phyloP scores from a whole-genome alignment of 2,797 vertebrate species.

The Coregonus sp. region DNA sequence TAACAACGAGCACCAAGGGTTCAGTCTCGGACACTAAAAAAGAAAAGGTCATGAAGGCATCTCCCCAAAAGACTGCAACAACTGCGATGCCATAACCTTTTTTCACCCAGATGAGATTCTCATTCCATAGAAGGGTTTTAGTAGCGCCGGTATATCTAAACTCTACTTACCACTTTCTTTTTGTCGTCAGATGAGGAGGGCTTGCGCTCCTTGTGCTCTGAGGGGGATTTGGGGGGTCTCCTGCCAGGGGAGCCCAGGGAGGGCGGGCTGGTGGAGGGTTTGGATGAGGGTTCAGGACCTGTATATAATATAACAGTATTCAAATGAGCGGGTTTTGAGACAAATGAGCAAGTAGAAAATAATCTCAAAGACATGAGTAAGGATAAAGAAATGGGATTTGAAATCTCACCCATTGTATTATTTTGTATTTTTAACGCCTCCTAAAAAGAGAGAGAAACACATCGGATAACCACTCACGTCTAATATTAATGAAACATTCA shows the following conservation, averaged over 20 bases:
- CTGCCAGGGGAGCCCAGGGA: constrained; percentile 76
- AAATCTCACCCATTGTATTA: constrained; percentile 70
- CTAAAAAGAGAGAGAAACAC: constrained; percentile 56
- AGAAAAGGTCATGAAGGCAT: not conserved
- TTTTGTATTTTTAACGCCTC: constrained; percentile 72
- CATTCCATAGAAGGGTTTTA: not conserved
- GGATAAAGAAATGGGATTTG: not conserved
- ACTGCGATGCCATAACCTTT: too few relatives aligned
- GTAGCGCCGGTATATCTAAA: not conserved
- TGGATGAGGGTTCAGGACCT: constrained; percentile 73
- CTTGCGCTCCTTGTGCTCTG: constrained; percentile 86
- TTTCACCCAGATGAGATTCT: not conserved
- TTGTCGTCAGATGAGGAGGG: constrained; percentile 84
- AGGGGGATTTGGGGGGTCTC: constrained; percentile 84
- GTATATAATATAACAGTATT: not conserved
- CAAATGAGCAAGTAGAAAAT: not conserved
- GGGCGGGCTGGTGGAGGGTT: constrained; percentile 73
- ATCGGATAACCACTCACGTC: not conserved
- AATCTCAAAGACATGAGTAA: not conserved
- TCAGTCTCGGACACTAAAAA: not conserved
- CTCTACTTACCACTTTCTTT: constrained; percentile 84
- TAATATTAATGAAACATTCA: too few relatives aligned
- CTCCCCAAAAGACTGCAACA: too few relatives aligned
- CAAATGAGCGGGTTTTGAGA: not conserved
- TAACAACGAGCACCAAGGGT: not conserved